These are phyloP conservation scores for Aegotheles bennettii DNA, from an alignment of 2,113 vertebrate genomes.

Conservation along the genomic window DNA sequence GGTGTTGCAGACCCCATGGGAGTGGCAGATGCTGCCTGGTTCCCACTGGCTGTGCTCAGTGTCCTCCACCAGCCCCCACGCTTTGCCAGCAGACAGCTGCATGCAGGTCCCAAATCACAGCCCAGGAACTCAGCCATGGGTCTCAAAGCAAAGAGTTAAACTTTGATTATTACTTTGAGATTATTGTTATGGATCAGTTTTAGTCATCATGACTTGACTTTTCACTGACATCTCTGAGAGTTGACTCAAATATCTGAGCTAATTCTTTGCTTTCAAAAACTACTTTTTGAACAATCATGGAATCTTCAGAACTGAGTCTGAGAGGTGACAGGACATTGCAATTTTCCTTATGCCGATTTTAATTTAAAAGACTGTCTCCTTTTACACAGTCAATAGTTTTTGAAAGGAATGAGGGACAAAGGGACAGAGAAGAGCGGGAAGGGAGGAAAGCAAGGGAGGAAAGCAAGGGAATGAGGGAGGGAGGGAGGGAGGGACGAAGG, in stretches of 20 bases:
- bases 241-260: neutral
- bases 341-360: neutral
- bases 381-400: neutral
- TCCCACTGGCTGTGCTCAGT: neutral
- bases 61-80: rapidly evolving
- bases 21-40: neutral
- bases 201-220: neutral
- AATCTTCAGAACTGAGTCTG: neutral
- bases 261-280: neutral
- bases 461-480: too few species aligned
- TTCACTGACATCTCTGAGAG: neutral
- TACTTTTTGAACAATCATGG: neutral
- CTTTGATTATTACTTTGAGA: neutral
- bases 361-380: neutral
- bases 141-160: neutral
- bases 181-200: neutral
- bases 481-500: neutral
- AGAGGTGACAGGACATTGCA: neutral
- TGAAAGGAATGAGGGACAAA: neutral
- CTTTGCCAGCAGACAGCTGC: neutral
- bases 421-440: neutral
- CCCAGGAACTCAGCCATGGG: neutral
- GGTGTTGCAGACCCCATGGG: neutral
- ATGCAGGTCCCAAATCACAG: neutral
- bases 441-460: neutral